Conservation (phyloP, 2,113 vertebrate genomes). For the Elanoides forficatus region DNA sequence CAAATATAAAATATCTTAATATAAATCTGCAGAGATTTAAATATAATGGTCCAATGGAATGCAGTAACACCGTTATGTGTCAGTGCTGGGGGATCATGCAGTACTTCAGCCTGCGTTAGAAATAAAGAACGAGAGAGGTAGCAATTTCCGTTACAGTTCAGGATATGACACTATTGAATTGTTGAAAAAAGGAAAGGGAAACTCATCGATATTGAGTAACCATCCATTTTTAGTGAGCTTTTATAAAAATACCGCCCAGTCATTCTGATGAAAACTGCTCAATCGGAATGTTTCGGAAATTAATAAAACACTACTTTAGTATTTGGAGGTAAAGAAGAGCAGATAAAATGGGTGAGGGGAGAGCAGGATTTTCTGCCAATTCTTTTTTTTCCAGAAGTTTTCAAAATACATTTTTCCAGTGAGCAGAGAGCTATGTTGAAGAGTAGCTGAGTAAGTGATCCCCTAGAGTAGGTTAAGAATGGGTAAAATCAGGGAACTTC, state of each 20-base stretch:
- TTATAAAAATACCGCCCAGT: not conserved
- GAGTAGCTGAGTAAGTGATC: not conserved
- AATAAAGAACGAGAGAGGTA: not conserved
- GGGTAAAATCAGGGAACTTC: not conserved
- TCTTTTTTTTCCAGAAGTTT: not conserved
- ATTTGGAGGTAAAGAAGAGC: not conserved
- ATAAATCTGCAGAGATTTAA: not conserved
- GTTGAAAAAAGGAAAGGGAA: slow-evolving; percentile 55
- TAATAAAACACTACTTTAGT: not conserved
- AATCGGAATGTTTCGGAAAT: not conserved
- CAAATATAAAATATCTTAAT: not conserved
- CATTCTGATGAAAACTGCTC: not conserved
- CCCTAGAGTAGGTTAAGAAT: not conserved
- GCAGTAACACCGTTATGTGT: rapidly evolving
- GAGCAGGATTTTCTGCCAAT: not conserved
- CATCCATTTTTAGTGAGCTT: not conserved
- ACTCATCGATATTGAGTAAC: slow-evolving; percentile 16
- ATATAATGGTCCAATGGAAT: rapidly evolving
- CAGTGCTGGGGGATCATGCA: not conserved
- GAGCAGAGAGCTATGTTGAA: not conserved
- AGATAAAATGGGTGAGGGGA: not conserved
- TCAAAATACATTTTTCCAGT: not conserved
- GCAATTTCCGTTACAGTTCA: not conserved
- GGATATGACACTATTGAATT: slow-evolving; percentile 44
- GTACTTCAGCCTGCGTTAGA: not conserved